phyloP scores from a whole-genome alignment of 37 sponge, comb jelly and placozoan species.

The Geodia barretti region DNA sequence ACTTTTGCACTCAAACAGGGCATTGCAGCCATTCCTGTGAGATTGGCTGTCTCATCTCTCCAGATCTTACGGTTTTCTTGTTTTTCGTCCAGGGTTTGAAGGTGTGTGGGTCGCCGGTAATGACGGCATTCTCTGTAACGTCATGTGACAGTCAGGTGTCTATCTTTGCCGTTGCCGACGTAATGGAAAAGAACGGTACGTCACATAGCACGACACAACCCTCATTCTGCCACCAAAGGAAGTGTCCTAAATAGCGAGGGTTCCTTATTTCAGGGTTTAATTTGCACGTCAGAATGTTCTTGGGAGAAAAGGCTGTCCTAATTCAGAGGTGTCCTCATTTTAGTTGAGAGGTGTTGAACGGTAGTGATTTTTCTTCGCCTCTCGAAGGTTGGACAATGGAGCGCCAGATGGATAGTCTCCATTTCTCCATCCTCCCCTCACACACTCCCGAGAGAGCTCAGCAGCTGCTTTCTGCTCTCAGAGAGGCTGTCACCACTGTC shows the following conservation, averaged over 20 bases:
- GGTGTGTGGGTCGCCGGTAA: slow-evolving; percentile 63
- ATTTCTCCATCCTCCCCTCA: slow-evolving; percentile 78
- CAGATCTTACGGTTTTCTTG: no score
- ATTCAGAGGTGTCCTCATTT: no score
- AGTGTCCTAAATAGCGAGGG: no score
- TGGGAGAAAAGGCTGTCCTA: background rate
- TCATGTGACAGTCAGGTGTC: slow-evolving; percentile 45
- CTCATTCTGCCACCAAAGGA: no score
- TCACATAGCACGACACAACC: no score
- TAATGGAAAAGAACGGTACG: slow-evolving; percentile 81
- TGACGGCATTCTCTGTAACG: slow-evolving; percentile 69
- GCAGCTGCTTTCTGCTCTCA: slow-evolving; percentile 50
- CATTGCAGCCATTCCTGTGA: slow-evolving; percentile 34
- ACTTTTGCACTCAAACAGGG: slow-evolving; percentile 42
- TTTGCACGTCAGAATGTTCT: background rate
- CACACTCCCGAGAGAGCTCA: slow-evolving; percentile 54
- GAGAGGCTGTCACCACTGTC: slow-evolving; percentile 47
- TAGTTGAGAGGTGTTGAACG: no score
- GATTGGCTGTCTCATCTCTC: background rate
- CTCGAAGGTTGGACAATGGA: slow-evolving; percentile 82
- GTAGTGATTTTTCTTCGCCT: no score
- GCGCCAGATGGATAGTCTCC: slow-evolving; percentile 52
- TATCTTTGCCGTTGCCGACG: slow-evolving; percentile 78
- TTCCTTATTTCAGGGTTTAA: background rate
- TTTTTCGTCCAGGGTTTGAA: background rate